Base-by-base conservation (phyloP, 2,888 invertebrate genomes). In the Dyspetes luteomarginatus region DNA sequence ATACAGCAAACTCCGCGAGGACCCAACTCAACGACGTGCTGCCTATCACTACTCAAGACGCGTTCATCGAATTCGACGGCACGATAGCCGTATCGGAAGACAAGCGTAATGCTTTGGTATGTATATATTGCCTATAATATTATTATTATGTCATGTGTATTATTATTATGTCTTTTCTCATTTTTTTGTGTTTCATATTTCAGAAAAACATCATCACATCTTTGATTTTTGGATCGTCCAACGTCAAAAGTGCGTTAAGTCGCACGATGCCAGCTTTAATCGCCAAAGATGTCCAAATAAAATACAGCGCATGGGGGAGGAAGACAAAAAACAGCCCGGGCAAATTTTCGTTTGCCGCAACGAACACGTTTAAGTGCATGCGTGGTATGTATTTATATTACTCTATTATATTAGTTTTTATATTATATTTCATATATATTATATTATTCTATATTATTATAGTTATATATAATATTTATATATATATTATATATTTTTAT, bases 11-110 rank as follows among this genome's bases (percentile, higher is more conserved):
- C 12, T 7, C 7, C 7, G 12, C 7, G 9, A 12, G 12, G 36
- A 7, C 12, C 9, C 36, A 7, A 36, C 12, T 36, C 7, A 12
- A 12, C 36, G 2, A 7, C 9, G 36, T 9, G 19, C n/a, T 67
- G 19, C 65, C 65, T 15, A 3, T 19, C 1, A 30, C 4, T 17
- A 30, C 17, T 50, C 19, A 30, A 5, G 30, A 50, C 9, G 50
- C 28, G 22, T 76, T 75, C 36, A 17, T 67, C 9, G 22, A 65
- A 43, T 67, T 67, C n/a, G 65, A 67, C 19, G n/a, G 3, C 12
- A 4, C 15, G 3, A 19, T 67, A n/a, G 12, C 4, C 7, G 36
- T 15, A 9, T 45, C 28, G 17, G 22, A 30, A 4, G 36, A 30
- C 4, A 67, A 67, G 36, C 50, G 50, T 30, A 22, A 52, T 5